A percentile compares a stretch with the other conserved stretches of the same genome.
phyloP scores from a whole-genome alignment of 37 sponge, comb jelly and placozoan species.

The Halichondria panicea region DNA sequence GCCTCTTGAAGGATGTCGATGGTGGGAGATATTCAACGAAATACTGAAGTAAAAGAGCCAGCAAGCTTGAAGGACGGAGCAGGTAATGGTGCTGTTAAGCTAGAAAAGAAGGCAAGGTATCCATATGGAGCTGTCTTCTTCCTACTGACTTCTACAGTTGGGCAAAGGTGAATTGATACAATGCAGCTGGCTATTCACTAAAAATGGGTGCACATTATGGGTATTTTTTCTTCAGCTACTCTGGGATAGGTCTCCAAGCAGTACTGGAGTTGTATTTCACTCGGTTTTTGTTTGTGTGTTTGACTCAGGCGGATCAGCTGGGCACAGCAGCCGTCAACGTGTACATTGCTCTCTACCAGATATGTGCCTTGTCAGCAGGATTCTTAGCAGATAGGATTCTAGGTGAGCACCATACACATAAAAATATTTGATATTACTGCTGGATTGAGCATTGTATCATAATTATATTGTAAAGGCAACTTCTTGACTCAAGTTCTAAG shows the following conservation, averaged over 20 bases:
- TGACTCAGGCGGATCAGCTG: slow-evolving; percentile 2
- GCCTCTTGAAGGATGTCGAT: no score
- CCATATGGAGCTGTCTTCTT: slow-evolving; percentile 46
- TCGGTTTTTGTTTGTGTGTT: slow-evolving; percentile 50
- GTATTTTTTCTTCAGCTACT: no score
- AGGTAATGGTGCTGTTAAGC: not conserved
- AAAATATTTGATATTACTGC: not conserved
- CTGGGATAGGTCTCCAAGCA: slow-evolving; percentile 50
- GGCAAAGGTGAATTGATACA: slow-evolving; percentile 51
- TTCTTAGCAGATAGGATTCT: slow-evolving; percentile 62
- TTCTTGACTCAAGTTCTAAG: slow-evolving; percentile 48
- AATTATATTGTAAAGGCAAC: slow-evolving; percentile 40
- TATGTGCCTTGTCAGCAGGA: slow-evolving; percentile 59
- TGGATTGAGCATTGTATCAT: not conserved
- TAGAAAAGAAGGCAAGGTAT: slow-evolving; percentile 1
- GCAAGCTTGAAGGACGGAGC: not conserved
- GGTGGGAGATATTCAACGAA: not conserved
- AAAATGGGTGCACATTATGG: no score
- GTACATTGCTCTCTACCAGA: slow-evolving; percentile 41
- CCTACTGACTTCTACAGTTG: slow-evolving; percentile 34
- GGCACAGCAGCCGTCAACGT: slow-evolving; percentile 52
- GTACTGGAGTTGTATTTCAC: slow-evolving; percentile 73
- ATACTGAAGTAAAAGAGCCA: not conserved
- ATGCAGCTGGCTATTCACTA: no score
- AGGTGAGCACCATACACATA: slow-evolving; percentile 19